These are phyloP conservation scores for Halcyon badia DNA, from an alignment of 2,797 vertebrate genomes.

Conservation along the genomic window DNA sequence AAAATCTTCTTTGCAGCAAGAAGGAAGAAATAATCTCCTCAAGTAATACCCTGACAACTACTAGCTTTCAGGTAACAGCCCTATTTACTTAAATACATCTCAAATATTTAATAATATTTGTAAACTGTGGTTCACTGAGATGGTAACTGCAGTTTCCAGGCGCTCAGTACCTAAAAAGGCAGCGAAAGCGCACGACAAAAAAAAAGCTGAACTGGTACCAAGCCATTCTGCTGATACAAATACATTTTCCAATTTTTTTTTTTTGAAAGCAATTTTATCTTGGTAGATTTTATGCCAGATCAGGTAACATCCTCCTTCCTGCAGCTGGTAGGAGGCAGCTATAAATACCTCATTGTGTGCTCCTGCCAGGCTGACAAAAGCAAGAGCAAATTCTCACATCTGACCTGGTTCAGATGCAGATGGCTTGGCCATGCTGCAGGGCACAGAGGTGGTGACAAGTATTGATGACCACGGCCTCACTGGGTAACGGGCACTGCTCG, in stretches of 20 bases:
- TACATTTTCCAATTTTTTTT: background rate
- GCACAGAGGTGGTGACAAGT: accelerated
- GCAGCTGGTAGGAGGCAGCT: constrained; percentile 25
- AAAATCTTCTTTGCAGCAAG: background rate
- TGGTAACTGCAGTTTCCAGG: background rate
- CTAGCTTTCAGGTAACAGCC: background rate
- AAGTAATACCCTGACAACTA: background rate
- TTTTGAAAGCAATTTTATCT: background rate
- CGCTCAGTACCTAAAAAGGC: background rate
- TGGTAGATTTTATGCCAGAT: constrained; percentile 34
- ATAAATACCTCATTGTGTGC: constrained; percentile 25
- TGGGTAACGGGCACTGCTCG: background rate
- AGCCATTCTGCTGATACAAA: background rate
- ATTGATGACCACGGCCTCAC: accelerated
- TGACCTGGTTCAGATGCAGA: background rate
- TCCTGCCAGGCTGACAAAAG: background rate
- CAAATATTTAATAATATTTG: background rate
- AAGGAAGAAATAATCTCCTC: background rate
- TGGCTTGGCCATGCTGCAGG: background rate
- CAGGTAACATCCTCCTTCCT: constrained; percentile 41
- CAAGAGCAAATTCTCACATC: background rate
- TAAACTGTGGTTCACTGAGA: background rate
- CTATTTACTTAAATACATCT: background rate
- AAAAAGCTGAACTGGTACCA: background rate
- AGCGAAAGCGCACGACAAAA: background rate